Conservation (phyloP, 2,888 invertebrate species). For the Nomada lathburiana region DNA sequence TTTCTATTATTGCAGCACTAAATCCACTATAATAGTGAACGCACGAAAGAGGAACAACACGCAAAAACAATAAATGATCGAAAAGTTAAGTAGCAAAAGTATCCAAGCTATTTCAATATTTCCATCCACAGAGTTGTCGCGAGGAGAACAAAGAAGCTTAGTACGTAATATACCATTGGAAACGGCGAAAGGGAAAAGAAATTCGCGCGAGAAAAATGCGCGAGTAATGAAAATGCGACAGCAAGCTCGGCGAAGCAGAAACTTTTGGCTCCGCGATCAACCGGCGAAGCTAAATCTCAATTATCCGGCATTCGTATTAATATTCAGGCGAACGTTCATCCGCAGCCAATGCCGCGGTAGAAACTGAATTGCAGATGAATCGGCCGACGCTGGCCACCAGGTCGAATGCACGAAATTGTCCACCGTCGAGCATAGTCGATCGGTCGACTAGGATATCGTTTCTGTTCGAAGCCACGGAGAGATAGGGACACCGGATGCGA, state of each 20-base stretch:
- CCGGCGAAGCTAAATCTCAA: slow-evolving; percentile 4
- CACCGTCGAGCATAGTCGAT: not conserved
- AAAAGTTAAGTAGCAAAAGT: too few species aligned
- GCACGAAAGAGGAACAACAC: too few species aligned
- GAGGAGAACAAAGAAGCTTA: too few species aligned
- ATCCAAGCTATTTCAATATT: too few species aligned
- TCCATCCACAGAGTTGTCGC: too few species aligned
- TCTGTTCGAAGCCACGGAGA: not conserved
- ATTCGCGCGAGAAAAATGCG: not conserved
- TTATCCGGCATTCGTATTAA: slow-evolving; percentile 34
- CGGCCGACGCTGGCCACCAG: not conserved
- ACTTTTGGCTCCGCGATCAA: not conserved
- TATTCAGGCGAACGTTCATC: slow-evolving; percentile 27
- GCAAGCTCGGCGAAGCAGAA: not conserved
- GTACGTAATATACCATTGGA: too few species aligned
- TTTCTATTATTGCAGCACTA: too few species aligned
- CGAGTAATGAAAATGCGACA: not conserved
- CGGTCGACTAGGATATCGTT: slow-evolving; percentile 20
- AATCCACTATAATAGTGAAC: too few species aligned
- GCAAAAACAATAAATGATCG: too few species aligned
- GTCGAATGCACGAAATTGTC: slow-evolving; percentile 36
- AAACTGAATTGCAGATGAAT: slow-evolving; percentile 55
- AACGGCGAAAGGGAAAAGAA: too few species aligned
- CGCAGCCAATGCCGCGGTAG: slow-evolving; percentile 20
- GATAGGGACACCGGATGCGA: not conserved